Conservation (phyloP, 2,797 vertebrate genomes). For the Sylvilagus floridanus region DNA sequence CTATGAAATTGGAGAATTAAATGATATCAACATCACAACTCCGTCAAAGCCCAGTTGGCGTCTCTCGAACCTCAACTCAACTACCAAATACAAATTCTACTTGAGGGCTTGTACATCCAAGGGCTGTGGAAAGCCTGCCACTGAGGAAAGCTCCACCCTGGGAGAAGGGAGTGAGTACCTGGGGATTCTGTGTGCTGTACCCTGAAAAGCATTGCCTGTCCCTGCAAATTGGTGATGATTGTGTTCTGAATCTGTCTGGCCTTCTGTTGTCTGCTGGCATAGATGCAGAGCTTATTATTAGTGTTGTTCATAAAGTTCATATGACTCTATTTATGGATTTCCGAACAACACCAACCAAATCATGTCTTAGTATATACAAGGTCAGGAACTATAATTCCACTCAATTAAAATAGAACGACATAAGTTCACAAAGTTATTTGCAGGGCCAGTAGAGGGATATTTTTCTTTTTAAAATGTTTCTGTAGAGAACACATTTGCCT, state of each 20-base stretch:
- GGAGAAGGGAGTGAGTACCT: slow-evolving; percentile 93
- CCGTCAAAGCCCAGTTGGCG: slow-evolving; percentile 90
- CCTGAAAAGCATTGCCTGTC: neutral
- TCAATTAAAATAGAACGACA: neutral
- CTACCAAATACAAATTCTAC: slow-evolving; percentile 96
- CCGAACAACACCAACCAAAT: neutral
- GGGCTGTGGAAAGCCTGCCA: slow-evolving; percentile 93
- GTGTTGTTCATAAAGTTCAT: neutral
- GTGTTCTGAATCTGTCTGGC: neutral
- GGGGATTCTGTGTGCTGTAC: neutral
- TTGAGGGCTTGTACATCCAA: slow-evolving; percentile 93
- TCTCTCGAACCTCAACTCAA: slow-evolving; percentile 90
- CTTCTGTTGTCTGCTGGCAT: neutral
- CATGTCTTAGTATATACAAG: neutral
- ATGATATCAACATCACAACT: slow-evolving; percentile 89
- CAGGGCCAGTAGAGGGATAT: neutral
- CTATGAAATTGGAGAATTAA: slow-evolving; percentile 90
- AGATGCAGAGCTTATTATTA: neutral
- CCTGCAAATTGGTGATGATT: neutral
- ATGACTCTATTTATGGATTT: neutral
- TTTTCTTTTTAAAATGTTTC: slow-evolving; percentile 5
- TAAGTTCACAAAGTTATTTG: neutral
- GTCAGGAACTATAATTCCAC: neutral
- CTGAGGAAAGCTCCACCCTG: slow-evolving; percentile 93
- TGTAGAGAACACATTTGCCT: neutral